Evolutionary conservation across 1,140 invertebrate species (phyloP), one percentile per base, ranked within the genome.

Genomic region (Goniozus legneri): DNA sequence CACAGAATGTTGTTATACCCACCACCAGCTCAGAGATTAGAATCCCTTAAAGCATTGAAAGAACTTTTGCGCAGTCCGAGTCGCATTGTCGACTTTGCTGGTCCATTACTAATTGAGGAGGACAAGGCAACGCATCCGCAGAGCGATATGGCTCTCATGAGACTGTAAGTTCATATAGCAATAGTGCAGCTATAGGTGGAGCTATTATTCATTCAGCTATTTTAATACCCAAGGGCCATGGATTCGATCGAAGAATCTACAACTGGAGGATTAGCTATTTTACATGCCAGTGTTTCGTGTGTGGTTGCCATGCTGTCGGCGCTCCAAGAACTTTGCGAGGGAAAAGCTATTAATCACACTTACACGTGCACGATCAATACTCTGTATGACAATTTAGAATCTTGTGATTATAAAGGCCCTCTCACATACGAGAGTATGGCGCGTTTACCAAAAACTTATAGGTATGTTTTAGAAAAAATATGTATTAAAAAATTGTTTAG

Each of bases 1-100:
- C 92, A 95, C 73, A 79, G 92, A 24, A 94, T 95, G 88, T 72
- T 95, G 0, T 73, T 95, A 0, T 88, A 94, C 73, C 91, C 92
- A 18, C 86, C 88, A 0, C 84, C 90, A 0, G 79, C 85, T 30
- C 90, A 93, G 71, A 82, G 92, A 27, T 77, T 90, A 3, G 92
- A 95, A 64, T 87, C 92, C 0, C 66, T 96, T 7, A 84, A 89
- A 54, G 89, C 90, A 52, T 77, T 91, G 1, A 83, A 85, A 52
- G 88, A 91, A 77, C 70, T 90, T 16, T 69, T 90, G 6, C 79
- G 82, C 42, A 86, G 82, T 61, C 85, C 88, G 1, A 84, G 82
- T 56, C 75, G 84, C 35, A 76, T 91, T 18, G 80, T 89, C 1
- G 84, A 88, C 67, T 79, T 90, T 60, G 76, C 86, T 31, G 82